These are phyloP conservation scores for Yoshiicerus persimilis DNA, from an alignment of 1,140 invertebrate species.

Conservation along the genomic window DNA sequence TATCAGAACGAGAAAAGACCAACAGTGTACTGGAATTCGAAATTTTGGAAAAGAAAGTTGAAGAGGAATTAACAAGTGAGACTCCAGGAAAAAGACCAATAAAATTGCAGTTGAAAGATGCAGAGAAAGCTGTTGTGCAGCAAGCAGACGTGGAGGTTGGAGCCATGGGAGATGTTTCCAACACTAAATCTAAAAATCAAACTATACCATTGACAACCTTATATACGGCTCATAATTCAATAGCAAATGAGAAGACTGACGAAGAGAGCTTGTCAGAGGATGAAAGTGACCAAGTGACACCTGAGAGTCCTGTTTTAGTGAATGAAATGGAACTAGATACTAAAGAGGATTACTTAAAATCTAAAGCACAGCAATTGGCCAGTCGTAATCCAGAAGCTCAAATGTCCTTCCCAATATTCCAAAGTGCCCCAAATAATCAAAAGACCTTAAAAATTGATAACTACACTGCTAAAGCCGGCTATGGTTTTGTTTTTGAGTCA, in stretches of 20 bases:
- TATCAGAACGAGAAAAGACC: not conserved
- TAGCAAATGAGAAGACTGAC: not conserved
- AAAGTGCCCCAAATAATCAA: not conserved
- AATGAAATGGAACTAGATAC: not conserved
- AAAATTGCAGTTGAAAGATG: no score
- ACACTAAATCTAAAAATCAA: not conserved
- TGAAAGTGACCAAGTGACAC: not conserved
- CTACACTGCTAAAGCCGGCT: not conserved
- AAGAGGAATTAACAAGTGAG: not conserved
- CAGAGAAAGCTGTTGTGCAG: no score
- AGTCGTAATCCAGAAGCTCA: not conserved
- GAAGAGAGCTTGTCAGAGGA: not conserved
- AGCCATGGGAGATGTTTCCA: not conserved
- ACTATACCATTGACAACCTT: not conserved
- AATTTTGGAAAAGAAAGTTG: not conserved
- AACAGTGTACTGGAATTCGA: not conserved
- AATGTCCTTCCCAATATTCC: not conserved
- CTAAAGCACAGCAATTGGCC: not conserved
- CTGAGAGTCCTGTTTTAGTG: not conserved
- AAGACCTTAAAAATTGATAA: not conserved
- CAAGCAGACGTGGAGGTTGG: not conserved
- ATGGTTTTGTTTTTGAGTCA: not conserved
- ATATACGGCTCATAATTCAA: not conserved
- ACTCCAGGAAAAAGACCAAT: not conserved
- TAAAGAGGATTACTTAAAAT: not conserved